A percentile compares a stretch with the other conserved stretches of the same genome.
Conservation (phyloP, 2,888 invertebrate genomes). For the Polietes domitor region DNA sequence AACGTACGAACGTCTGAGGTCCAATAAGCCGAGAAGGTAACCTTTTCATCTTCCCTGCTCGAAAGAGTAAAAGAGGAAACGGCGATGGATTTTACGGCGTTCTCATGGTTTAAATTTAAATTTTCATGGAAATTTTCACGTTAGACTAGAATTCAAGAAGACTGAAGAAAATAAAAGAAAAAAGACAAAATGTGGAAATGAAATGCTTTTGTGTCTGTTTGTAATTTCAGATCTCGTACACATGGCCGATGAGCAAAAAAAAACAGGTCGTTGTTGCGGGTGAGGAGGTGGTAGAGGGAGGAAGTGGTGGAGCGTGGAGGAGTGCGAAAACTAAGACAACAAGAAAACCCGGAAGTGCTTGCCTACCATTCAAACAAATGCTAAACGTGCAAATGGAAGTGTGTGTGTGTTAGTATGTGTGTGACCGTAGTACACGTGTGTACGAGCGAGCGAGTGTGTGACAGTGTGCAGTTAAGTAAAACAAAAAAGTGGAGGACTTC, state of each 20-base stretch:
- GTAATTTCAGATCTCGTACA: slow-evolving; percentile 45
- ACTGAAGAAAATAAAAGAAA: slow-evolving; percentile 19
- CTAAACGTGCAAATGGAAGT: slow-evolving; percentile 56
- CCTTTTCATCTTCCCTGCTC: neutral
- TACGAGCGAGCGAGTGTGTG: too few relatives aligned
- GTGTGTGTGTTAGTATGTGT: neutral
- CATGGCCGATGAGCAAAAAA: neutral
- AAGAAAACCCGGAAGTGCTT: slow-evolving; percentile 64
- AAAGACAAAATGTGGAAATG: slow-evolving; percentile 50
- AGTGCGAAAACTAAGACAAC: slow-evolving; percentile 16
- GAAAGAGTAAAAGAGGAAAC: too few relatives aligned
- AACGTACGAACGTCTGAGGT: neutral
- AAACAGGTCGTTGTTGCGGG: neutral
- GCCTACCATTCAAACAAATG: slow-evolving; percentile 57
- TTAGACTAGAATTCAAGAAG: slow-evolving; percentile 6
- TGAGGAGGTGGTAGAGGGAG: neutral
- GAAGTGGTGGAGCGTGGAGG: slow-evolving; percentile 7
- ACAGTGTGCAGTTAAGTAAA: slow-evolving; percentile 40
- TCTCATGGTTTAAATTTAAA: neutral
- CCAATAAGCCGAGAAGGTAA: neutral
- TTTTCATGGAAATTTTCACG: neutral
- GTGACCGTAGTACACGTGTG: too few relatives aligned
- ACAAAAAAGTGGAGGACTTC: slow-evolving; percentile 39
- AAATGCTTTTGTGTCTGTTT: slow-evolving; percentile 50
- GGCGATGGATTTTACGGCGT: too few relatives aligned